These are phyloP conservation scores for Tachycineta bicolor DNA, from an alignment of 2,113 vertebrate species.

Conservation along the genomic window DNA sequence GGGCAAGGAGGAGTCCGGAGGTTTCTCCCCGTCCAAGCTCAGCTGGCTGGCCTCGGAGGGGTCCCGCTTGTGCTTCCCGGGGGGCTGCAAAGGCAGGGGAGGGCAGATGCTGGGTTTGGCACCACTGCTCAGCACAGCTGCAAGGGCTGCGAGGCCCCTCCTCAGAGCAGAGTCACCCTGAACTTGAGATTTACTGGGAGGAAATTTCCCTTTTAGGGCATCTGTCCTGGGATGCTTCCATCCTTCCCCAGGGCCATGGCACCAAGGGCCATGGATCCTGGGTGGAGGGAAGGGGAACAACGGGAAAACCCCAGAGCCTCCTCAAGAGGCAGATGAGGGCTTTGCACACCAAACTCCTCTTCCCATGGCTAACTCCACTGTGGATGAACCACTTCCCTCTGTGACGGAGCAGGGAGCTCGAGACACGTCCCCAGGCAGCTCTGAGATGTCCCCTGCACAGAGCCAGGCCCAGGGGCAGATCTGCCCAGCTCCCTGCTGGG, in stretches of 20 bases:
- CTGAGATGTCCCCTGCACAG: background rate
- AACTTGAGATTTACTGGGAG: background rate
- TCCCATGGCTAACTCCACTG: background rate
- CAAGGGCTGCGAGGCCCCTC: background rate
- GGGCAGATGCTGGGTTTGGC: background rate
- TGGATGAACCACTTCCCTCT: background rate
- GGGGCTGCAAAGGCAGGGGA: conserved; percentile 61
- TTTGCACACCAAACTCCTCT: background rate
- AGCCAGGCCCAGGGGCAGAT: background rate
- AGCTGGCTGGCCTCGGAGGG: conserved; percentile 79
- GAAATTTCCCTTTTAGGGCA: background rate
- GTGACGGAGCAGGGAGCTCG: rapidly evolving
- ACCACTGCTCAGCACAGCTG: background rate
- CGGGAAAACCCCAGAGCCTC: background rate
- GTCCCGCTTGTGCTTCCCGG: conserved; percentile 73
- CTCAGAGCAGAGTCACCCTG: background rate
- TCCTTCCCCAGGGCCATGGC: background rate
- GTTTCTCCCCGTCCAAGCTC: conserved; percentile 79
- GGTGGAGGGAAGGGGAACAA: background rate
- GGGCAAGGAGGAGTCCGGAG: background rate
- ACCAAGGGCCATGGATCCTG: background rate
- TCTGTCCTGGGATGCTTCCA: background rate
- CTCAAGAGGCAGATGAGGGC: background rate
- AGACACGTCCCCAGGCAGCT: background rate
- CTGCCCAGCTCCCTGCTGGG: background rate